Base-by-base conservation (phyloP, 1,140 invertebrate genomes). In the Cydia strobilella region DNA sequence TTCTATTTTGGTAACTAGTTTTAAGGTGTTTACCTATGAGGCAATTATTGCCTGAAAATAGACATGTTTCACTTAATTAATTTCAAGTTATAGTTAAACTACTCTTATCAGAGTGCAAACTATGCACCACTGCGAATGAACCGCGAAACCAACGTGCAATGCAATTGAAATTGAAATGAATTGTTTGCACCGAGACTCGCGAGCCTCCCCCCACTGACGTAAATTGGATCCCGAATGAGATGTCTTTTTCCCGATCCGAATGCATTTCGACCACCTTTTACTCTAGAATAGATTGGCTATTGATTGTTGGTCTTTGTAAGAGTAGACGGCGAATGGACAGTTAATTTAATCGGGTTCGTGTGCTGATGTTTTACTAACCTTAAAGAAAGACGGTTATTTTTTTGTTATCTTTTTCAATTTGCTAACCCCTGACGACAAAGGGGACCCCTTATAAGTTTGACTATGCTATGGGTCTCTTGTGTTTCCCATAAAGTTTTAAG, bases 81-180 rank as follows among this genome's bases (percentile, higher is more conserved):
- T 42, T 42, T 6, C 42, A 42, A 42, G 12, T 42, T 42, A 1
- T 35, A 0, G n/a, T n/a, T 42, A 42, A 45, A 45, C 10, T 45
- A 45, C 42, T 15, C 42, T 45, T 51, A 51, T 51, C 48, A n/a
- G 48, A n/a, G n/a, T 18, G n/a, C 48, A 51, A n/a, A 48, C 45
- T 15, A 15, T 15, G 13, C 45, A 48, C 15, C 15, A 51, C 0
- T 15, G 65, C 10, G n/a, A 69, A 66, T 66, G 35, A 20, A 39
- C 25, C 35, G 27, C 25, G 15, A 69, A 39, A 27, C 27, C 23
- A 6, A 35, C 23, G 35, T 45, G 42, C 42, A 45, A 31, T 59
- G 18, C 54, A 59, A 59, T 59, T 84, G 84, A 83, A 91, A 90
- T 85, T 87, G 86, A 87, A 90, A 89, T 90, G 86, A 89, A 90